Evolutionary conservation across 35 echinoderm and acorn worm genomes (phyloP).

Genomic region (Strongylocentrotus purpuratus): DNA sequence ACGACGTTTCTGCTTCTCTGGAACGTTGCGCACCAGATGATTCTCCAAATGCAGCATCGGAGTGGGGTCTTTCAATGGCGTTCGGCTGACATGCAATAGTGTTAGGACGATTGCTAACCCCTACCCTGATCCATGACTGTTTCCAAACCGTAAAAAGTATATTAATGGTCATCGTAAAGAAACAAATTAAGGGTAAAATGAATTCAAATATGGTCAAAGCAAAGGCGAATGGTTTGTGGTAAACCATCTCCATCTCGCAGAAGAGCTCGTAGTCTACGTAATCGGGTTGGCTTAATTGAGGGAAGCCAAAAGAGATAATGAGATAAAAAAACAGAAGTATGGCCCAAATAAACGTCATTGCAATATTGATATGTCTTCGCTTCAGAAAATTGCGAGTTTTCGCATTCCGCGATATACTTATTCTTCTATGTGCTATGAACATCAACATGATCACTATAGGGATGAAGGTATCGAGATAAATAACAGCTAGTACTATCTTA

Average conservation of each 20-base stretch:
- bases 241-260: background rate
- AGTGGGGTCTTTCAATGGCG: too few relatives aligned
- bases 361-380: background rate
- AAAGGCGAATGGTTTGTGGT: background rate
- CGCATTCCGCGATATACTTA: background rate
- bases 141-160: background rate
- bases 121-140: background rate
- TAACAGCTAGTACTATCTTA: background rate
- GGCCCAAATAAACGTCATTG: background rate
- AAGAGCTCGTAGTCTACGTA: background rate
- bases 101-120: background rate
- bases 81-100: background rate
- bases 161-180: background rate
- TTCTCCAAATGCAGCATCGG: too few relatives aligned
- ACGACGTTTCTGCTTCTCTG: background rate
- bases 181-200: background rate
- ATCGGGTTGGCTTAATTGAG: background rate
- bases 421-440: background rate
- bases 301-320: background rate
- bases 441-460: background rate
- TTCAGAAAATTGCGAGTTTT: background rate
- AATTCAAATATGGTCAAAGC: slow-evolving; percentile 13
- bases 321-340: background rate
- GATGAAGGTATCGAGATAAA: background rate
- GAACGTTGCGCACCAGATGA: too few relatives aligned